These are phyloP conservation scores for Kryphioiulus occultus DNA, from an alignment of 2,888 invertebrate genomes.

Conservation along the genomic window DNA sequence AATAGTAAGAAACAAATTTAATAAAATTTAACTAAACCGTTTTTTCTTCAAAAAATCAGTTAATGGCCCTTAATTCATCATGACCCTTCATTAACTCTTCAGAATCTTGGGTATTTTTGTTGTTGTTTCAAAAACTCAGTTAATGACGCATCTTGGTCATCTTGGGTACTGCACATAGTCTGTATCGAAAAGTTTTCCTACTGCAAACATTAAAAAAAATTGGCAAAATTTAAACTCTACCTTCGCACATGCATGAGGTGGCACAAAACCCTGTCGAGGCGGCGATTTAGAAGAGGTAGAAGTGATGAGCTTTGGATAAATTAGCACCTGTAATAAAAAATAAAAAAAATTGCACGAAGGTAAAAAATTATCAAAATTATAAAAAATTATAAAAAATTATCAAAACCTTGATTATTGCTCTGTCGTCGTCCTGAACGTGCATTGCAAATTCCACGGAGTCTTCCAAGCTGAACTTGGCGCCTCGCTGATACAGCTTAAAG, in stretches of 20 bases:
- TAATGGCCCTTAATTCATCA: too few species aligned
- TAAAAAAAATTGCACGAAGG: background rate
- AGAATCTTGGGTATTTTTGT: background rate
- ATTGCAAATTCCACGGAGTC: slow-evolving; percentile 31
- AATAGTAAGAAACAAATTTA: too few species aligned
- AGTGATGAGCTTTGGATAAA: background rate
- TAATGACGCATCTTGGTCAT: too few species aligned
- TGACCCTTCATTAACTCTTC: too few species aligned
- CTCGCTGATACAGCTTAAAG: background rate
- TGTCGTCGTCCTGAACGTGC: background rate
- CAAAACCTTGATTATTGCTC: slow-evolving; percentile 27
- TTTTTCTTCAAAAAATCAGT: too few species aligned
- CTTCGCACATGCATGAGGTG: slow-evolving; percentile 34
- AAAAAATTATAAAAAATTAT: too few species aligned
- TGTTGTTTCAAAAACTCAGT: too few species aligned
- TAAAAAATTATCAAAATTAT: too few species aligned
- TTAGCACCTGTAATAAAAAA: background rate
- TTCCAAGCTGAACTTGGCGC: background rate
- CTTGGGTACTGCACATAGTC: too few species aligned
- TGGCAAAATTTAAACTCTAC: background rate
- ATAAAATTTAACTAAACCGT: too few species aligned
- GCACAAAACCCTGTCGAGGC: background rate
- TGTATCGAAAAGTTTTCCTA: too few species aligned
- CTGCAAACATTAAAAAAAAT: background rate
- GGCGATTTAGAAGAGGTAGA: background rate